Evolutionary conservation across 2,888 invertebrate genomes (phyloP).

Genomic region (Cactoblastis cactorum): DNA sequence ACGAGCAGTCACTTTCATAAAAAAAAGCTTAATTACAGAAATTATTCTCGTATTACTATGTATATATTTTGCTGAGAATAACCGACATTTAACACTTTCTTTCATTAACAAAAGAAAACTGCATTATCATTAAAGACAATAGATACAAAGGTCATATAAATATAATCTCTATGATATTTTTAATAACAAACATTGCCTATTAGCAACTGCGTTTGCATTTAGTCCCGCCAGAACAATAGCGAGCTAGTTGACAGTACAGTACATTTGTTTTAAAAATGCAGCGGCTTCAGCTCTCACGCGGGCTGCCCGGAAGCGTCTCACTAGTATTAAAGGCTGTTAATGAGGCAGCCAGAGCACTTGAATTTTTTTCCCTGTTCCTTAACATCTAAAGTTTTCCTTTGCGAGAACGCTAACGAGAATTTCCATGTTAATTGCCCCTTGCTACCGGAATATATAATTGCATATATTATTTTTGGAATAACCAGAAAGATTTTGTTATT

Average conservation of each 20-base stretch:
- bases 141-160: no score
- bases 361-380: constrained; percentile 63
- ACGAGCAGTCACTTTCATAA: no score
- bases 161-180: no score
- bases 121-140: no score
- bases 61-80: no score
- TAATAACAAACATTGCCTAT: no score
- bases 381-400: constrained; percentile 74
- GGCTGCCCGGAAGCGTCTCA: constrained; percentile 49
- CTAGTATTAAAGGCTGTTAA: constrained; percentile 66
- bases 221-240: constrained; percentile 34
- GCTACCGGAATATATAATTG: constrained; percentile 68
- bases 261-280: constrained; percentile 31
- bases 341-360: constrained; percentile 63
- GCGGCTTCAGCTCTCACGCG: constrained; percentile 36
- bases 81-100: no score
- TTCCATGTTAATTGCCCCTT: constrained; percentile 71
- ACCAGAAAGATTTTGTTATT: constrained; percentile 52
- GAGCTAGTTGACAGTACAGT: constrained; percentile 19
- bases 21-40: no score
- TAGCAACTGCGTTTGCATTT: not conserved
- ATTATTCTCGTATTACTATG: no score
- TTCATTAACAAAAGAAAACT: no score
- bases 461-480: constrained; percentile 68
- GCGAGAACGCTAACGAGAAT: constrained; percentile 70